Conservation (phyloP, 2,888 invertebrate genomes). For the Pammene fasciana region DNA sequence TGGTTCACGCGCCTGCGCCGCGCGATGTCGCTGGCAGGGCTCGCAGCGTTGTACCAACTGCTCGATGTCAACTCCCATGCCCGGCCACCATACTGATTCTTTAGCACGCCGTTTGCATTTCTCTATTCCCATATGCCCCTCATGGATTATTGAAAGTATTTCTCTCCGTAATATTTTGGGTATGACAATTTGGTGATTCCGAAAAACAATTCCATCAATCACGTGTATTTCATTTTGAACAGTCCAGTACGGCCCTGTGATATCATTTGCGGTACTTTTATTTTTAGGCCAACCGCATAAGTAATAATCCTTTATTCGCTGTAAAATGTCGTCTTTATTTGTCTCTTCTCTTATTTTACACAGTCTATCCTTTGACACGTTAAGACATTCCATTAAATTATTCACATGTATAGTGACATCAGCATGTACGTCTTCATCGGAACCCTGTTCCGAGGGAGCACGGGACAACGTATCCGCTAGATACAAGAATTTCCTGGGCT, state of each 20-base stretch:
- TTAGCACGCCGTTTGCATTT: slow-evolving; percentile 43
- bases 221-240: not conserved
- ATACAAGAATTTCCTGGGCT: not conserved
- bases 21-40: slow-evolving; percentile 43
- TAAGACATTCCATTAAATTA: not conserved
- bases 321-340: not conserved
- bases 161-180: not conserved
- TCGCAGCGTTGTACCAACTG: slow-evolving; percentile 38
- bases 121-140: slow-evolving; percentile 42
- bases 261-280: not conserved
- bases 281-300: not conserved
- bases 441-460: not conserved
- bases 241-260: not conserved
- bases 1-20: slow-evolving; percentile 42
- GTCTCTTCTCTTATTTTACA: not conserved
- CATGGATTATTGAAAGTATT: slow-evolving; percentile 10
- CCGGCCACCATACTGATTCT: slow-evolving; percentile 44
- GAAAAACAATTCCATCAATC: slow-evolving; percentile 3
- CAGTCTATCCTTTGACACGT: not conserved
- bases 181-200: not conserved
- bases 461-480: not conserved
- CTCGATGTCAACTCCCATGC: slow-evolving; percentile 43
- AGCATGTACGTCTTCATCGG: not conserved
- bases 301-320: not conserved
- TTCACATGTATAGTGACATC: not conserved